Conservation (phyloP, 2,113 vertebrate genomes). For the Coreoperca whiteheadi region DNA sequence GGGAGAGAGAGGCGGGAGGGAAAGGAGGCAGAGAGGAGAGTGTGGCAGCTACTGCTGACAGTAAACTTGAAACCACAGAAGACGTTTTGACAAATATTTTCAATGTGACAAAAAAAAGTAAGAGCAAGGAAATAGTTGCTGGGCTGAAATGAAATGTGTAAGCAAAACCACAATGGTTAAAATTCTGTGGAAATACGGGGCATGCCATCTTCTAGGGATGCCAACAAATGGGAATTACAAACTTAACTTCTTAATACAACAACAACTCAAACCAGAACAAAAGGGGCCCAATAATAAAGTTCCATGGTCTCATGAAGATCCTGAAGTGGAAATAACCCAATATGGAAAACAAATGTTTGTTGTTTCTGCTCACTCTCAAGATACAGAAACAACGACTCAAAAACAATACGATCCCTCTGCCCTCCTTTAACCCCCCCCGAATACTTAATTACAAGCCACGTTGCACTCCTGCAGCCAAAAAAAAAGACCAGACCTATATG, state of each 20-base stretch:
- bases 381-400: conserved; percentile 10
- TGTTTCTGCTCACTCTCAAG: conserved; percentile 13
- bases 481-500: conserved; percentile 49
- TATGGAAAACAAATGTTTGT: conserved; percentile 27
- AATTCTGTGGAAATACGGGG: conserved; percentile 21
- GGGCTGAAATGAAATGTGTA: conserved; percentile 36
- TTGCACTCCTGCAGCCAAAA: conserved; percentile 38
- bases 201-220: conserved; percentile 17
- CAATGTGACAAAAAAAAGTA: conserved; percentile 52
- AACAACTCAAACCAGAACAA: conserved; percentile 8
- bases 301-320: neutral
- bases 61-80: conserved; percentile 64
- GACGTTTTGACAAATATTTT: conserved; percentile 63
- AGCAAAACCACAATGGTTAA: conserved; percentile 36
- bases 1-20: conserved; percentile 57
- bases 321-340: neutral
- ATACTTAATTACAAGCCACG: conserved; percentile 42
- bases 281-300: neutral
- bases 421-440: conserved; percentile 1
- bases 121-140: conserved; percentile 50
- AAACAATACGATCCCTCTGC: conserved; percentile 28
- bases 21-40: conserved; percentile 41
- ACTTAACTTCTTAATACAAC: neutral
- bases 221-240: conserved; percentile 19
- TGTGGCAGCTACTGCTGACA: conserved; percentile 59